A percentile compares a stretch with the other conserved stretches of the same genome.
These are phyloP conservation scores for Felis chaus DNA, from an alignment of 2,113 vertebrate genomes.

Conservation along the genomic window DNA sequence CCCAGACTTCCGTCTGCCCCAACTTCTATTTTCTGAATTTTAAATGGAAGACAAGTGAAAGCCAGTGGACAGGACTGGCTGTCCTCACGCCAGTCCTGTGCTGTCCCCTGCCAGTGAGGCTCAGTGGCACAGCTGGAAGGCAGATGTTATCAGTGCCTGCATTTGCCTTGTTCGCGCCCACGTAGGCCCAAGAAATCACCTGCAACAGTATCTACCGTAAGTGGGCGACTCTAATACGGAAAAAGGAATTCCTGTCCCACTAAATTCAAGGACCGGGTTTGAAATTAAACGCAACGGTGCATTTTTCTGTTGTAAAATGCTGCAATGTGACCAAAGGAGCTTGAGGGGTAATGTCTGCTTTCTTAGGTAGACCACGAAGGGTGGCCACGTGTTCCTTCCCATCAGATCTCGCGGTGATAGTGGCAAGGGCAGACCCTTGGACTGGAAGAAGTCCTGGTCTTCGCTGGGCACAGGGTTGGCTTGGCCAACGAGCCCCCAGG, in stretches of 20 bases:
- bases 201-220: no score
- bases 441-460: not conserved
- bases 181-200: not conserved
- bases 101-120: not conserved
- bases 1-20: not conserved
- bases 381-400: no score
- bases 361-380: not conserved
- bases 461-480: not conserved
- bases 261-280: not conserved
- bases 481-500: not conserved
- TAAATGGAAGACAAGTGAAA: not conserved
- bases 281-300: not conserved
- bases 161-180: not conserved
- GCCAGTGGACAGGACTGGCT: not conserved
- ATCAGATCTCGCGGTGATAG: no score
- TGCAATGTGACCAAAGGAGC: not conserved
- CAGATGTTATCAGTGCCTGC: not conserved
- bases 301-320: not conserved
- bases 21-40: conserved; percentile 8
- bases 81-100: not conserved
- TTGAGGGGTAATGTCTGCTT: not conserved
- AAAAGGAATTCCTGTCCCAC: not conserved
- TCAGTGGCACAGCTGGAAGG: not conserved
- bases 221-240: not conserved
- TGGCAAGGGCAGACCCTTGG: not conserved